phyloP scores from a whole-genome alignment of 2,113 vertebrate species.

The Uropsilus gracilis region DNA sequence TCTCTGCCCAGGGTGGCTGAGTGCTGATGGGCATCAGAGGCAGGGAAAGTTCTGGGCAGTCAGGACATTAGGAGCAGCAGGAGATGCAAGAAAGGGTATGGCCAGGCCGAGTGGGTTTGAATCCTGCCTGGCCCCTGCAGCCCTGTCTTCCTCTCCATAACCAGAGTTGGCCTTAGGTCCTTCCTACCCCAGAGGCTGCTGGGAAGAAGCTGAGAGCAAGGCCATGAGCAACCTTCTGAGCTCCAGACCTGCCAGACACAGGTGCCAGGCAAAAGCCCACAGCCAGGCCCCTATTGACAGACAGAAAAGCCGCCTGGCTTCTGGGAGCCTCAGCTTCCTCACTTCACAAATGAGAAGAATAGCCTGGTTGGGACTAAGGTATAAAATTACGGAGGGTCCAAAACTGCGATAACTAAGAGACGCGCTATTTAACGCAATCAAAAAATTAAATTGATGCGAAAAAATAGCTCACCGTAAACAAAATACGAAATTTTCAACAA shows the following conservation, averaged over 20 bases:
- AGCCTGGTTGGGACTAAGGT: background rate
- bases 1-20: background rate
- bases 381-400: background rate
- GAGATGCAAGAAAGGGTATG: background rate
- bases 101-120: background rate
- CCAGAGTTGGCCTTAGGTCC: background rate
- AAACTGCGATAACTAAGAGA: background rate
- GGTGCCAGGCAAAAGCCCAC: no score
- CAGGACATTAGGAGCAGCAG: background rate
- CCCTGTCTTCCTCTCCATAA: rapidly evolving
- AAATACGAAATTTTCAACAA: background rate
- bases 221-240: no score
- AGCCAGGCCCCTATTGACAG: background rate
- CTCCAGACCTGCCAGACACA: background rate
- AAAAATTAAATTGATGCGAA: background rate
- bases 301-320: background rate
- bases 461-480: background rate
- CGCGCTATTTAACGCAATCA: background rate
- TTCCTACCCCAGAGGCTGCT: background rate
- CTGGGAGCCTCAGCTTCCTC: background rate
- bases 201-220: background rate
- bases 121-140: background rate
- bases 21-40: background rate
- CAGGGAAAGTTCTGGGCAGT: background rate
- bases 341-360: background rate